Conservation (phyloP, 2,888 invertebrate species). For the Phymatocera aterrima region DNA sequence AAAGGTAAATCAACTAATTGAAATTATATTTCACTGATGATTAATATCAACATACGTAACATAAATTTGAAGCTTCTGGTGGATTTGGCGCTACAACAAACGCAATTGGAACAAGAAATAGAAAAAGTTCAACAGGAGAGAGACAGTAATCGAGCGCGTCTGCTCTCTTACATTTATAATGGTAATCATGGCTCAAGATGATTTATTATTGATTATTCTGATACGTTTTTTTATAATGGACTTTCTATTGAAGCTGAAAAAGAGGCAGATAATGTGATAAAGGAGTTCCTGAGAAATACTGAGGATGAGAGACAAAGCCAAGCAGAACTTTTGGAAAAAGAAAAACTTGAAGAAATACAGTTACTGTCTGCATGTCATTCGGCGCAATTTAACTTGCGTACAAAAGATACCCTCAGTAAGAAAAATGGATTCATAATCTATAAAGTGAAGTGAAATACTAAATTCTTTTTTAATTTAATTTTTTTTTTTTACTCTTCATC, state of each 20-base stretch:
- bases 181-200: conserved; percentile 58
- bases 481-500: conserved; percentile 47
- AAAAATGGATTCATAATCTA: conserved; percentile 39
- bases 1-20: conserved; percentile 75
- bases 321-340: conserved; percentile 79
- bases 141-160: conserved; percentile 74
- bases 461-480: background rate
- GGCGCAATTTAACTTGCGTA: conserved; percentile 77
- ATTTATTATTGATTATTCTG: conserved; percentile 24
- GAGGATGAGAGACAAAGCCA: conserved; percentile 80
- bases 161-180: conserved; percentile 67
- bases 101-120: conserved; percentile 81
- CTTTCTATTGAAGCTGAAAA: conserved; percentile 77
- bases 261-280: conserved; percentile 81
- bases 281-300: conserved; percentile 80
- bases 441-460: background rate
- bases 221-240: background rate
- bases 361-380: conserved; percentile 78
- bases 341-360: conserved; percentile 81
- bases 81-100: conserved; percentile 80
- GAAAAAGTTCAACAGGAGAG: conserved; percentile 82
- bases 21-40: conserved; percentile 30
- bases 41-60: conserved; percentile 15
- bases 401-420: conserved; percentile 80
- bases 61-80: conserved; percentile 74